phyloP scores from a whole-genome alignment of 2,113 vertebrate species.

The Lophius piscatorius region DNA sequence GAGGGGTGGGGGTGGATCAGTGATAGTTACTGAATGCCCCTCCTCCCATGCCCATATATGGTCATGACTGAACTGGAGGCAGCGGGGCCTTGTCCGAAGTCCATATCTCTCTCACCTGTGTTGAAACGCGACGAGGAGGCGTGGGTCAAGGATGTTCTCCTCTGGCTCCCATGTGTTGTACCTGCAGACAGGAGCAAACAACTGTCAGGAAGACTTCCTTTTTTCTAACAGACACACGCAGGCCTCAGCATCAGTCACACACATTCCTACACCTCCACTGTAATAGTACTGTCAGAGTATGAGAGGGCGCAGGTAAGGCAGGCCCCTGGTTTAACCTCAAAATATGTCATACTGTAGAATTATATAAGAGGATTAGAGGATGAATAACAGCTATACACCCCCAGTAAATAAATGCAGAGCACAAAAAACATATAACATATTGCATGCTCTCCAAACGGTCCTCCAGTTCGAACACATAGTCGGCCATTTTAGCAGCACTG shows the following conservation, averaged over 20 bases:
- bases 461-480: constrained; percentile 63
- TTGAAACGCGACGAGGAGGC: constrained; percentile 82
- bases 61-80: constrained; percentile 66
- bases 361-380: background rate
- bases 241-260: constrained; percentile 1
- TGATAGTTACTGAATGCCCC: constrained; percentile 62
- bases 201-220: constrained; percentile 47
- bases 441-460: constrained; percentile 39
- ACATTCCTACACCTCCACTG: constrained; percentile 4
- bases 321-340: background rate
- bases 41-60: constrained; percentile 80
- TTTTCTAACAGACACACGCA: constrained; percentile 33
- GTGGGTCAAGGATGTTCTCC: constrained; percentile 85
- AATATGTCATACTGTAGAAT: background rate
- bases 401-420: constrained; percentile 22
- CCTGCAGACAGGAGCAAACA: constrained; percentile 56
- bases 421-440: constrained; percentile 14
- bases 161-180: constrained; percentile 86
- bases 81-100: constrained; percentile 67
- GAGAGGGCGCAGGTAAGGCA: constrained; percentile 10
- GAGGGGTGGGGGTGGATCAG: background rate
- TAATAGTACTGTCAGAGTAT: background rate
- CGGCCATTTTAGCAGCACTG: constrained; percentile 79
- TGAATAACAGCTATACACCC: background rate
- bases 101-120: constrained; percentile 82